These are phyloP conservation scores for Arvicanthis niloticus DNA, from an alignment of 2,113 vertebrate genomes.

Conservation along the genomic window DNA sequence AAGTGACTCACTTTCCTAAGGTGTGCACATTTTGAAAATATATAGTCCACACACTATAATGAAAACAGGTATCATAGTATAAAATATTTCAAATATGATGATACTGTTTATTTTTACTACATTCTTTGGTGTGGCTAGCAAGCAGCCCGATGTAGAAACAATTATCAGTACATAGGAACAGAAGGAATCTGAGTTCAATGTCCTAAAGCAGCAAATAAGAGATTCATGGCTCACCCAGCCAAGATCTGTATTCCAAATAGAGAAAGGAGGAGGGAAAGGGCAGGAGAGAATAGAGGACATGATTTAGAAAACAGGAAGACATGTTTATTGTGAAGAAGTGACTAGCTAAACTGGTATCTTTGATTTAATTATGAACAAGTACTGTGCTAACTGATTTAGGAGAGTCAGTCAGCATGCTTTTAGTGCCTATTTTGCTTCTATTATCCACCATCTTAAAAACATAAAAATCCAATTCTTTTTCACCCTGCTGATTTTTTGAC, in stretches of 20 bases:
- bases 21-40: background rate
- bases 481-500: slow-evolving; percentile 63
- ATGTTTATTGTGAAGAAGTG: slow-evolving; percentile 15
- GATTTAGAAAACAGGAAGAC: background rate
- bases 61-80: background rate
- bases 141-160: slow-evolving; percentile 45
- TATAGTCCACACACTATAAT: background rate
- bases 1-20: background rate
- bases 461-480: slow-evolving; percentile 64
- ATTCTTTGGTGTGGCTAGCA: slow-evolving; percentile 9
- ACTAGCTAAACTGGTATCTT: background rate
- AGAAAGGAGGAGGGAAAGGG: background rate
- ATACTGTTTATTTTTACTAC: background rate
- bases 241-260: background rate
- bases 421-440: slow-evolving; percentile 11
- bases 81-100: background rate
- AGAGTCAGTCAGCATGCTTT: background rate
- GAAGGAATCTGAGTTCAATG: slow-evolving; percentile 21
- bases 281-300: background rate
- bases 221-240: background rate
- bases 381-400: slow-evolving; percentile 9
- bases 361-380: background rate
- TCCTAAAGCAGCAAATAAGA: slow-evolving; percentile 43
- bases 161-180: slow-evolving; percentile 44
- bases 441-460: slow-evolving; percentile 18